These are phyloP conservation scores for Enteromius radiatus DNA, from an alignment of 2,797 vertebrate genomes.

Conservation along the genomic window DNA sequence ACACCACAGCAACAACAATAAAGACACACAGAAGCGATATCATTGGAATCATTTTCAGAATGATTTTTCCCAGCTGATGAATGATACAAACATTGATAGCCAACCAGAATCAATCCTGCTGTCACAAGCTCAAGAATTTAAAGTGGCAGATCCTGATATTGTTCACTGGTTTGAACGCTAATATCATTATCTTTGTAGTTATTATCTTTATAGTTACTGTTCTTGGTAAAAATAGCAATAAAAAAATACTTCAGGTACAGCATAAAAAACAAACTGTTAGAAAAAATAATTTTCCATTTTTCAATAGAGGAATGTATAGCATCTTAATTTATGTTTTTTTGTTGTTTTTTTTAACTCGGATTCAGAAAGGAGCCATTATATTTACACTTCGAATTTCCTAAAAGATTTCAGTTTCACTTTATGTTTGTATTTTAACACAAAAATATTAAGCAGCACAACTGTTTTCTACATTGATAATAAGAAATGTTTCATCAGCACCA, in stretches of 20 bases:
- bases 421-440: background rate
- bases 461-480: background rate
- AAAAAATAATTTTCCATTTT: background rate
- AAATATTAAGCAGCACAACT: background rate
- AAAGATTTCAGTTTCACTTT: too few relatives aligned
- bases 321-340: background rate
- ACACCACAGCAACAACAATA: too few relatives aligned
- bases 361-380: background rate
- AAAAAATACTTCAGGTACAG: background rate
- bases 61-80: too few relatives aligned
- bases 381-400: background rate
- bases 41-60: too few relatives aligned
- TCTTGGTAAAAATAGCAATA: background rate
- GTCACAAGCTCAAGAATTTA: too few relatives aligned
- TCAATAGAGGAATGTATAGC: background rate
- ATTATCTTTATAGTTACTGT: too few relatives aligned
- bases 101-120: too few relatives aligned
- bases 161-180: too few relatives aligned
- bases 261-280: background rate
- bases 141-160: too few relatives aligned
- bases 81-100: too few relatives aligned
- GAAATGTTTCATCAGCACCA: background rate
- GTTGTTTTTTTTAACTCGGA: background rate
- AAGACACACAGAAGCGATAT: too few relatives aligned
- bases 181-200: too few relatives aligned